A percentile compares a stretch with the other conserved stretches of the same genome.
These are phyloP conservation scores for Drosophila arizonae DNA, from an alignment of 1,140 invertebrate genomes.

Conservation along the genomic window DNA sequence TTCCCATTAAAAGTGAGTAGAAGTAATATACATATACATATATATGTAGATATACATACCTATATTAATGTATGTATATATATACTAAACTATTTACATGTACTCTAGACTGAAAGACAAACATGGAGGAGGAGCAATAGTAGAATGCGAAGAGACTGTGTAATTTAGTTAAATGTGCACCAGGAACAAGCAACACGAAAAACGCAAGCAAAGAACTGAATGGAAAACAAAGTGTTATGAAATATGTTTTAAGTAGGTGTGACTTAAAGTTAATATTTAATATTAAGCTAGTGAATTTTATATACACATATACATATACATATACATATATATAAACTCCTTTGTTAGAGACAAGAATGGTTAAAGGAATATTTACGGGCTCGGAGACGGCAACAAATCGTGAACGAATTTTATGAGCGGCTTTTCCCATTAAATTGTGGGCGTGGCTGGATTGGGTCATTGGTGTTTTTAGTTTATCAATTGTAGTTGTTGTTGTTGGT, in stretches of 20 bases:
- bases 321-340: no score
- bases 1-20: slow-evolving; percentile 14
- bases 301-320: neutral
- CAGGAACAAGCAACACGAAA: neutral
- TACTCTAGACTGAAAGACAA: no score
- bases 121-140: no score
- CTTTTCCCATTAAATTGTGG: slow-evolving; percentile 25
- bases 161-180: no score
- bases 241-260: slow-evolving; percentile 14
- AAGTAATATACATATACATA: no score
- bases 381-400: slow-evolving; percentile 61
- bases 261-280: slow-evolving; percentile 16
- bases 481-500: slow-evolving; percentile 17
- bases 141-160: no score
- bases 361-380: slow-evolving; percentile 68
- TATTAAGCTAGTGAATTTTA: slow-evolving; percentile 20
- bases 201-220: slow-evolving; percentile 20
- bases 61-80: no score
- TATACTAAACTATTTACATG: no score
- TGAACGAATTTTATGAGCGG: slow-evolving; percentile 54
- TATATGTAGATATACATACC: no score
- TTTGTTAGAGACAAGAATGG: neutral
- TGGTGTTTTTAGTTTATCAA: slow-evolving; percentile 38
- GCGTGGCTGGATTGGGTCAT: slow-evolving; percentile 42
- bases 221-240: neutral